Percentiles rank a stretch among this genome's conserved stretches.
These are phyloP conservation scores for Bradysia coprophila DNA, from an alignment of 1,140 invertebrate species.

Conservation along the genomic window DNA sequence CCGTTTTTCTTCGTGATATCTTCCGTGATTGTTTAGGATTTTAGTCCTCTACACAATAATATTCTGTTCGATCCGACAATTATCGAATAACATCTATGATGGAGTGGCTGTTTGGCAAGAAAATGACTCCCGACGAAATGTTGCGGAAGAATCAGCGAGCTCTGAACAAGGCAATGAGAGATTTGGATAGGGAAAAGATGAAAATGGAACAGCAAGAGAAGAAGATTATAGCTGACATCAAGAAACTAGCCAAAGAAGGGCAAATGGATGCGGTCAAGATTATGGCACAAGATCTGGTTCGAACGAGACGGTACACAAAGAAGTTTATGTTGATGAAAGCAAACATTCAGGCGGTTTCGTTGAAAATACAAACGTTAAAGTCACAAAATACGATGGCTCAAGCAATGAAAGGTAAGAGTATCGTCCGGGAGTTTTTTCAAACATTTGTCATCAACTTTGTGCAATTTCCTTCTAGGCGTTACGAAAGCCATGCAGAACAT, in stretches of 20 bases:
- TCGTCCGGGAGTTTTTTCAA: no score
- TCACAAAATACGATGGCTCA: slow-evolving; percentile 99
- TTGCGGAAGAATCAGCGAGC: slow-evolving; percentile 94
- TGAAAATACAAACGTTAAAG: slow-evolving; percentile 96
- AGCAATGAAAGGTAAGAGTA: slow-evolving; percentile 79
- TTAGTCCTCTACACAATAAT: no score
- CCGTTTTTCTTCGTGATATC: no score
- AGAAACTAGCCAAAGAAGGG: slow-evolving; percentile 96
- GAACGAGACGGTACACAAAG: slow-evolving; percentile 87
- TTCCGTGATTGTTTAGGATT: no score
- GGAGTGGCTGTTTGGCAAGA: slow-evolving; percentile 95
- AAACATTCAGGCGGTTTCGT: slow-evolving; percentile 95
- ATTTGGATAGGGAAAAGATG: slow-evolving; percentile 81
- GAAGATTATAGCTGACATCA: slow-evolving; percentile 96
- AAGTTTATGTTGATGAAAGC: slow-evolving; percentile 99
- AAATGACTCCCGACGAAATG: slow-evolving; percentile 95
- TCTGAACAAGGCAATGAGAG: slow-evolving; percentile 96
- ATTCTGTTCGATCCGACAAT: no score
- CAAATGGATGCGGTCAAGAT: slow-evolving; percentile 99
- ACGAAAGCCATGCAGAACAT: slow-evolving; percentile 97
- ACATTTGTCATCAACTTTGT: no score
- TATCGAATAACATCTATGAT: slow-evolving; percentile 40
- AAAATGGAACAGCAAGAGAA: slow-evolving; percentile 99
- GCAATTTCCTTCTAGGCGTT: no score
- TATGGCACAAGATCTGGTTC: slow-evolving; percentile 97